Percentiles rank a stretch among this genome's conserved stretches.
phyloP scores from a whole-genome alignment of 2,888 invertebrate genomes.

The Pantelozetes paolii region DNA sequence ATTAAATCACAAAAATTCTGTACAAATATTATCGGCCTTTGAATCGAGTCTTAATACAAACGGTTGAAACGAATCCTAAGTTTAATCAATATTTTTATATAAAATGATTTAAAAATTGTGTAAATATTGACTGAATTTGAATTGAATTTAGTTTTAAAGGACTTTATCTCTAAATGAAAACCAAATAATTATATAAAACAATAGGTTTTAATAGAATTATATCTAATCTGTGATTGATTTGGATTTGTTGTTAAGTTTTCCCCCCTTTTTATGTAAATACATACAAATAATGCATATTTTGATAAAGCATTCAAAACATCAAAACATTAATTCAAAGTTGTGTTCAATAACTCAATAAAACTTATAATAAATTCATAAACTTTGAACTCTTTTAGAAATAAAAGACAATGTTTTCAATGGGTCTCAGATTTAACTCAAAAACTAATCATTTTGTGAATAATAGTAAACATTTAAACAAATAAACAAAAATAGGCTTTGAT shows the following conservation, averaged over 20 bases:
- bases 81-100: too few species aligned
- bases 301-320: conserved; percentile 20
- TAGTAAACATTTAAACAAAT: not conserved
- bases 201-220: not conserved
- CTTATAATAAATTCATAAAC: not conserved
- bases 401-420: not conserved
- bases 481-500: conserved; percentile 28
- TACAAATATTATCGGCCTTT: not conserved
- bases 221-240: conserved; percentile 34
- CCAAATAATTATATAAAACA: conserved; percentile 4
- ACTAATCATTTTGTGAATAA: not conserved
- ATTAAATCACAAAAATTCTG: too few species aligned
- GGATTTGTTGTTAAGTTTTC: conserved; percentile 14
- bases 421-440: not conserved
- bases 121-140: too few species aligned
- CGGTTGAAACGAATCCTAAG: too few species aligned
- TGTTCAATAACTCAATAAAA: not conserved
- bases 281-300: conserved; percentile 29
- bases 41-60: too few species aligned
- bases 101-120: too few species aligned
- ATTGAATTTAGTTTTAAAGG: too few species aligned
- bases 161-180: not conserved
- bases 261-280: not conserved
- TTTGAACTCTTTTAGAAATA: not conserved
- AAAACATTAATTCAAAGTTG: not conserved